Evolutionary conservation across 2,797 vertebrate genomes (phyloP).

Genomic region (Eremophila alpestris): DNA sequence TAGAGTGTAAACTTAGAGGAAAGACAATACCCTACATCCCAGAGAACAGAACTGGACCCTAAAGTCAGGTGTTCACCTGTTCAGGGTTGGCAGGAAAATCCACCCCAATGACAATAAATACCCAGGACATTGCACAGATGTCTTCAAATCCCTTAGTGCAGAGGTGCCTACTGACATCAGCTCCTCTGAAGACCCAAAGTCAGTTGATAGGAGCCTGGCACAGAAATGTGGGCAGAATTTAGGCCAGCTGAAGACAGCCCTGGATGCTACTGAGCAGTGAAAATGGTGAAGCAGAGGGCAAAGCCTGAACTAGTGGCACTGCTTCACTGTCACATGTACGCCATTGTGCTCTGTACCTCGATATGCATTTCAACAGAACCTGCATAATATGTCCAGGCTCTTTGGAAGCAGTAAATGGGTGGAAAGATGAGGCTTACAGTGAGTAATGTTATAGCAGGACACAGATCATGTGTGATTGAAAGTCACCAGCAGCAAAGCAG

Average conservation of each 20-base stretch:
- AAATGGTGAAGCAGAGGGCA: neutral
- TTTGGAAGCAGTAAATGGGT: neutral
- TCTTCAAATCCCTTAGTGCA: neutral
- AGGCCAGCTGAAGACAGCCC: neutral
- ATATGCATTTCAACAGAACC: neutral
- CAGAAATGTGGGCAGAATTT: neutral
- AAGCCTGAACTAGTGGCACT: neutral
- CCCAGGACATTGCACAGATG: neutral
- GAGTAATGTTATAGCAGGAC: neutral
- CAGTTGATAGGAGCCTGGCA: neutral
- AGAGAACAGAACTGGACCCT: neutral
- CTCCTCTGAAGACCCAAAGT: neutral
- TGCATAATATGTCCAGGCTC: neutral
- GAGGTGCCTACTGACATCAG: neutral
- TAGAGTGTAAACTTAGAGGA: neutral
- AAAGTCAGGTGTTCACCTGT: neutral
- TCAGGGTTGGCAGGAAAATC: neutral
- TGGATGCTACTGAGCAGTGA: neutral
- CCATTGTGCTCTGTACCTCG: fast-evolving
- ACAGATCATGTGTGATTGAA: neutral
- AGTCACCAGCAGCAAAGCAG: neutral
- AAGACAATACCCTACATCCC: neutral
- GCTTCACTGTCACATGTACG: neutral
- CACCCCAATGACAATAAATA: neutral
- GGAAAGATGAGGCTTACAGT: neutral